Evolutionary conservation across 2,797 vertebrate genomes (phyloP), one percentile per base, ranked within the genome.

Genomic region (Myiothlypis chrysogaster): DNA sequence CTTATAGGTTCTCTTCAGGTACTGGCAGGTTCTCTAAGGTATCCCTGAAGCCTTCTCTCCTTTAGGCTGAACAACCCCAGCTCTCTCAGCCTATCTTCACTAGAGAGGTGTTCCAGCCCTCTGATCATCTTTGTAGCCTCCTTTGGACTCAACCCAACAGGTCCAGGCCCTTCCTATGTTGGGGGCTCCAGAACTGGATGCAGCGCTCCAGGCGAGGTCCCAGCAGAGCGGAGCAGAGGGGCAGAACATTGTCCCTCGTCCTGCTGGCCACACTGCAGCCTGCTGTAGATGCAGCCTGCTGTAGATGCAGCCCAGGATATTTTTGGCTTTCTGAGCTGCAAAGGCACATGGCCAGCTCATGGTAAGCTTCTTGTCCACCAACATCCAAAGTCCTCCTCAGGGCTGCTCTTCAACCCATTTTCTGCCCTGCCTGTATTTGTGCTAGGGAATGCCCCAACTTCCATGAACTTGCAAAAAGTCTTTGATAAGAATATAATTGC

Each of bases 401-500:
- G 34, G 25, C 52, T 59, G 30, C 52, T 47, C 46, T 84, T 84
- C 66, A 47, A 32, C 41, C 8, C 7, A 13, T 60, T 72, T 46
- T 41, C 52, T 59, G 9, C 30, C 22, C 22, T 53, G 22, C 15
- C 34, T 60, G 10, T 28, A 9, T 65, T 41, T 53, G 8, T 66
- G 23, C 19, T 28, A n/a, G 19, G 34, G 16, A 53, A 35, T 35
- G 23, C 16, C 32, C n/a, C 19, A 56, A 5, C 59, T 95, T 93
- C 87, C 16, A 43, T 50, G 37, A 79, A 85, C 20, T 59, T 4
- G 1, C 34, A 25, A 81, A 64, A 94, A 72, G 43, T 44, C 86
- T 90, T 96, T 94, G 76, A 68, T 59, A 89, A 93, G 89, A 77
- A 50, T 53, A 81, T 88, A 81, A 88, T 57, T 84, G 75, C 79